Conservation (phyloP, 2,797 vertebrate genomes). For the Diceros bicornis region DNA sequence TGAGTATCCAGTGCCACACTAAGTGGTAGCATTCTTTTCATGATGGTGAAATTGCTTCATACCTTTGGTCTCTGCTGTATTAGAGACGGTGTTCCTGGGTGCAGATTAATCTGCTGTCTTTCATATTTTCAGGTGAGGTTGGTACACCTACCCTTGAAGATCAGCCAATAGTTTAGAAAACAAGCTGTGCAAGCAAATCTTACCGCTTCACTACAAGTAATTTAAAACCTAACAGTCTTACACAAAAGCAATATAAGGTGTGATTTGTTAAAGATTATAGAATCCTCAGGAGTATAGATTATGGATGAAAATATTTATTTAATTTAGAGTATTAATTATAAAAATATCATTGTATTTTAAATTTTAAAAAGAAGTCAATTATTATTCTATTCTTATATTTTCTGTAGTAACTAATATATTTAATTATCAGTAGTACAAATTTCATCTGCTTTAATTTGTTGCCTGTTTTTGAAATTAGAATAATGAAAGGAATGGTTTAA, state of each 20-base stretch:
- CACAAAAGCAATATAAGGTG: not conserved
- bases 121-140: not conserved
- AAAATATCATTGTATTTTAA: slow-evolving; percentile 23
- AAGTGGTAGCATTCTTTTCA: not conserved
- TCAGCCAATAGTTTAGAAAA: slow-evolving; percentile 42
- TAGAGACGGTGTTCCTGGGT: not conserved
- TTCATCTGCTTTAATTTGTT: slow-evolving; percentile 62
- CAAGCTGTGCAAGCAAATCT: slow-evolving; percentile 40
- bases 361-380: slow-evolving; percentile 61
- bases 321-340: slow-evolving; percentile 42
- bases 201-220: slow-evolving; percentile 19
- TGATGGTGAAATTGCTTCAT: slow-evolving; percentile 27
- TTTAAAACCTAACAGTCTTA: slow-evolving; percentile 26
- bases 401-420: slow-evolving; percentile 41
- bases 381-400: slow-evolving; percentile 39
- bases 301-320: slow-evolving; percentile 41
- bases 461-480: slow-evolving; percentile 63
- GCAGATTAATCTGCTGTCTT: not conserved
- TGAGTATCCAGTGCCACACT: not conserved
- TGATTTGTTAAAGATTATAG: slow-evolving; percentile 41
- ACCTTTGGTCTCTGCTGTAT: not conserved
- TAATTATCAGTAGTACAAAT: slow-evolving; percentile 38
- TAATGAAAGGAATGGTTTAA: slow-evolving; percentile 27
- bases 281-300: slow-evolving; percentile 1
- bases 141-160: slow-evolving; percentile 19